A percentile compares a stretch with the other conserved stretches of the same genome.
phyloP scores from a whole-genome alignment of 2,113 vertebrate species.

The Sebastes fasciatus region DNA sequence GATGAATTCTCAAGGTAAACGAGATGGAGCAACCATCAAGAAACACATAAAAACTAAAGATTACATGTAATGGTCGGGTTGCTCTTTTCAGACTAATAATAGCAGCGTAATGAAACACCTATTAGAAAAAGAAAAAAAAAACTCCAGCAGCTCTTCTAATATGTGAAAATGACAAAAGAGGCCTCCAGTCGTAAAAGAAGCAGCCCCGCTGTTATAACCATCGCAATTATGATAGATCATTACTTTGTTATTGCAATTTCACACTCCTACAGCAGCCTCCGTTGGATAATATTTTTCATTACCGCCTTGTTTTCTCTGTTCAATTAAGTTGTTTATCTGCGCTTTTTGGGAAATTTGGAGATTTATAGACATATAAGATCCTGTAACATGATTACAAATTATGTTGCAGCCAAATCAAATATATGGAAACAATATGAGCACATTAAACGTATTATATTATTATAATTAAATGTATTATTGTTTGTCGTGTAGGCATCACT shows the following conservation, averaged over 20 bases:
- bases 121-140: background rate
- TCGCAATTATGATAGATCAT: conserved; percentile 35
- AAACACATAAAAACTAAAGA: conserved; percentile 11
- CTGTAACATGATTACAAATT: background rate
- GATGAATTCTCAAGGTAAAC: background rate
- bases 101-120: conserved; percentile 10
- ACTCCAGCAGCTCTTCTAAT: background rate
- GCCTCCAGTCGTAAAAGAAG: background rate
- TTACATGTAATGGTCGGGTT: background rate
- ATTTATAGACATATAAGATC: background rate
- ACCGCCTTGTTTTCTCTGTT: background rate
- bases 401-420: conserved; percentile 7
- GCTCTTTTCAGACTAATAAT: conserved; percentile 7
- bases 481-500: background rate
- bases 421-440: conserved; percentile 5
- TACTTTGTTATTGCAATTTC: conserved; percentile 19
- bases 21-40: conserved; percentile 4
- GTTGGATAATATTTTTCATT: conserved; percentile 6
- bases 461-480: too few species aligned
- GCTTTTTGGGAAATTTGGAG: too few species aligned
- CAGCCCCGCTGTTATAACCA: background rate
- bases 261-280: conserved; percentile 5
- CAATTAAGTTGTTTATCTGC: conserved; percentile 18
- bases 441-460: conserved; percentile 25
- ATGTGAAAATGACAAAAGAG: conserved; percentile 25